Conservation (phyloP, 2,797 vertebrate genomes). For the Muscicapa comitata region DNA sequence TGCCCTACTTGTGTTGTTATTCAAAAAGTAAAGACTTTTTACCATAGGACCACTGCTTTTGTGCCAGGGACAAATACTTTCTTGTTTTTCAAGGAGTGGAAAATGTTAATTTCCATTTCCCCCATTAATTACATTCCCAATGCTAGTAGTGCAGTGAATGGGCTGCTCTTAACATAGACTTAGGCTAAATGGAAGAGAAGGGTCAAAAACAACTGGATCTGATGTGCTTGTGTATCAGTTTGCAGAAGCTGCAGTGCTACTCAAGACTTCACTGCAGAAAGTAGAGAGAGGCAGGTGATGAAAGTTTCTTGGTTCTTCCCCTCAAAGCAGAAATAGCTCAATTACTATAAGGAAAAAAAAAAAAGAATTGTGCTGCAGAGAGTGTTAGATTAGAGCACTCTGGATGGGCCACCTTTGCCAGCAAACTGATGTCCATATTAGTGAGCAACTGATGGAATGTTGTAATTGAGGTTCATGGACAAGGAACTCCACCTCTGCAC, state of each 20-base stretch:
- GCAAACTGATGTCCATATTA: neutral
- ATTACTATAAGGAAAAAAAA: neutral
- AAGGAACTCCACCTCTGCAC: neutral
- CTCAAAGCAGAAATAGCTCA: neutral
- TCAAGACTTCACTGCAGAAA: neutral
- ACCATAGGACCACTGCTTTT: neutral
- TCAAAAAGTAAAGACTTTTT: neutral
- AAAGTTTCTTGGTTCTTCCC: neutral
- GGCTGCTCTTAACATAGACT: neutral
- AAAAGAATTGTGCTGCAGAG: neutral
- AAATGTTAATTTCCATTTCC: neutral
- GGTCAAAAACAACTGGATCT: neutral
- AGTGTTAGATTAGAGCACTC: neutral
- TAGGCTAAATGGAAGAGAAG: neutral
- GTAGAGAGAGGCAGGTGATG: fast-evolving
- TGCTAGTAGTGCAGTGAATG: neutral
- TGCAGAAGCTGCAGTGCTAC: neutral
- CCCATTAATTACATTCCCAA: neutral
- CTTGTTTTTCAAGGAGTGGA: neutral
- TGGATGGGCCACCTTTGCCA: neutral
- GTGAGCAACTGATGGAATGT: neutral
- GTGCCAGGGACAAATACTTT: neutral
- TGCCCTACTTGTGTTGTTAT: neutral
- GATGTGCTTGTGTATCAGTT: neutral
- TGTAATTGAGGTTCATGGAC: neutral